Evolutionary conservation across 2,797 vertebrate genomes (phyloP).

Genomic region (Anguilla marmorata): DNA sequence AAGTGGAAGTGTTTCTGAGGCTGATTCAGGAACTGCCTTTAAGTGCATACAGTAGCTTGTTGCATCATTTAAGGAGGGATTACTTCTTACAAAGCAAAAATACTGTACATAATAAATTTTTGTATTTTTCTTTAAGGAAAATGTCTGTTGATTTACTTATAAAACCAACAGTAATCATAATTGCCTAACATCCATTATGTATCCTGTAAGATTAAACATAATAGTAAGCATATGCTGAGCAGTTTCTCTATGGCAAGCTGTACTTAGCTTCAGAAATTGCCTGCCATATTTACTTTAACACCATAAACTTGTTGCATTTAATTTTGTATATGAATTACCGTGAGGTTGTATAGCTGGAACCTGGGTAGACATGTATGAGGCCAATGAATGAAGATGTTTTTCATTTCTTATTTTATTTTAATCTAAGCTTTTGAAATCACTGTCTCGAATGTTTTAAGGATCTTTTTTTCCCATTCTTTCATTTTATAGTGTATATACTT

Average conservation of each 20-base stretch:
- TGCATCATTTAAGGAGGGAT: conserved; percentile 28
- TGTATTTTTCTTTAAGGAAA: conserved; percentile 62
- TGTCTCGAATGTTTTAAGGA: conserved; percentile 48
- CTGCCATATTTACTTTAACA: conserved; percentile 43
- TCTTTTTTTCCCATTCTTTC: conserved; percentile 47
- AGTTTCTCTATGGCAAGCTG: conserved; percentile 45
- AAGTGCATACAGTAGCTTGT: conserved; percentile 29
- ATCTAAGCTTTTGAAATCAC: conserved; percentile 59
- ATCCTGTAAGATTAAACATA: conserved; percentile 37
- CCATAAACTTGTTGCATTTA: conserved; percentile 37
- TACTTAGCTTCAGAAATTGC: conserved; percentile 45
- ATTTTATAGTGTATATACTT: conserved; percentile 64
- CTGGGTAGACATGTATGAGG: conserved; percentile 68
- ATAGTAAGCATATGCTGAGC: conserved; percentile 39
- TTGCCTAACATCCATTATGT: conserved; percentile 38
- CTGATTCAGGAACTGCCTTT: conserved; percentile 25
- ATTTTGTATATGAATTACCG: conserved; percentile 42
- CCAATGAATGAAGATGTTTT: conserved; percentile 70
- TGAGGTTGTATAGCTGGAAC: conserved; percentile 60
- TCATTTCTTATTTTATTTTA: conserved; percentile 53
- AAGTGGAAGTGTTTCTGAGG: neutral
- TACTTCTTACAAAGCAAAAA: conserved; percentile 40
- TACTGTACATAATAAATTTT: conserved; percentile 70
- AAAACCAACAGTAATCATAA: conserved; percentile 40
- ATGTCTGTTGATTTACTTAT: conserved; percentile 49